Evolutionary conservation across 2,797 vertebrate genomes (phyloP).

Genomic region (Galagoides demidoff): DNA sequence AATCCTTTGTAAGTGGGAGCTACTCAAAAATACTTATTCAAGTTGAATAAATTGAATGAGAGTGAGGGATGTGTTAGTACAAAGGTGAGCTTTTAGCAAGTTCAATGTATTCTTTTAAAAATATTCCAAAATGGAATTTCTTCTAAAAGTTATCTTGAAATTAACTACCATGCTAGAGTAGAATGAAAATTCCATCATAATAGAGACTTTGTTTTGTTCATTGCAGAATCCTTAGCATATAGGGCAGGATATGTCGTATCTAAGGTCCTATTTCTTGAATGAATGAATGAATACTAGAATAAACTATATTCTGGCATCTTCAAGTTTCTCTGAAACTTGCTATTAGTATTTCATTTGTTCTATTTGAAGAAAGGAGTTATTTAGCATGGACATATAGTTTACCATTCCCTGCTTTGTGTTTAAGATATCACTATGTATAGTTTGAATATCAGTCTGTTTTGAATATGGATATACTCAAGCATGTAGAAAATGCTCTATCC

Average conservation of each 20-base stretch:
- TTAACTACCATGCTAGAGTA: slow-evolving; percentile 1
- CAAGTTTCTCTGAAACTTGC: slow-evolving; percentile 20
- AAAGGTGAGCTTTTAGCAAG: slow-evolving; percentile 24
- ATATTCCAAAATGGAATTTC: slow-evolving; percentile 23
- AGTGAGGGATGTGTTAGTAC: neutral
- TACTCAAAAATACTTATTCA: slow-evolving; percentile 39
- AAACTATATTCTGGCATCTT: slow-evolving; percentile 36
- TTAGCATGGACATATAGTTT: slow-evolving; percentile 36
- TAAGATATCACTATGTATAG: slow-evolving; percentile 5
- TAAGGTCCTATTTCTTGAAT: slow-evolving; percentile 22
- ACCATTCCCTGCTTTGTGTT: slow-evolving; percentile 21
- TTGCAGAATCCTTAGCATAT: neutral
- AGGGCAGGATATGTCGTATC: neutral
- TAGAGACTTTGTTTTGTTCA: slow-evolving; percentile 15
- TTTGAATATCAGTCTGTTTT: slow-evolving; percentile 41
- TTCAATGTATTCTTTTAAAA: slow-evolving; percentile 41
- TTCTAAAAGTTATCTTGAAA: slow-evolving; percentile 21
- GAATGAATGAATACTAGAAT: slow-evolving; percentile 43
- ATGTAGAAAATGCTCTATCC: slow-evolving; percentile 21
- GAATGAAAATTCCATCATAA: neutral
- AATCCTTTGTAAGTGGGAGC: neutral
- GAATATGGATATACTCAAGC: slow-evolving; percentile 1
- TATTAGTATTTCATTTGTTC: neutral
- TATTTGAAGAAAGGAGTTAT: slow-evolving; percentile 46
- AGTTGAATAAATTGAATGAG: neutral